Evolutionary conservation across 2,113 vertebrate genomes (phyloP), one percentile per base, ranked within the genome.

Genomic region (Macaca nemestrina): DNA sequence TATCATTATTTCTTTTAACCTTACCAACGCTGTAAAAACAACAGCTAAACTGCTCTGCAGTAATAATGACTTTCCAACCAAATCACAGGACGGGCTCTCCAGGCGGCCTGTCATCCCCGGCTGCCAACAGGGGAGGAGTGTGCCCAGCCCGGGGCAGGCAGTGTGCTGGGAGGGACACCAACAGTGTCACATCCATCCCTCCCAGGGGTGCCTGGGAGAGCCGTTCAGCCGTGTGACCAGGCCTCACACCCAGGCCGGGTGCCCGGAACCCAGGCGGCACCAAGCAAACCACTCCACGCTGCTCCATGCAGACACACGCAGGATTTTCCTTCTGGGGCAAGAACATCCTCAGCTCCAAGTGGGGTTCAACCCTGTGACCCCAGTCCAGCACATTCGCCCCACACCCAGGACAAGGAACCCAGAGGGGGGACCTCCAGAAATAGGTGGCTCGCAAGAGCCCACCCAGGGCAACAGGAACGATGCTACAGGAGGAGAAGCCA

Each of bases 1-100:
- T 98, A 98, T 98, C 98, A 97, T 98, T 98, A 98, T 98, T 99
- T 98, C 98, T 98, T 98, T 98, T 98, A 98, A 98, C 98, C 98
- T 98, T 79, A 93, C 96, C 97, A 94, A 52, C 35, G 55, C 98
- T 97, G 98, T 91, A 97, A 97, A 98, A 98, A 98, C 98, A 98
- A 95, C 98, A 95, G 98, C 98, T 97, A 97, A 98, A 98, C 97
- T 96, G 98, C 98, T 95, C 79, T 32, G 38, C 32, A 0, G 96
- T 97, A 98, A 98, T 98, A 97, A 98, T 97, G 98, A 98, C 98
- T 98, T 98, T 98, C 88, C 97, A 57, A 75, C 81, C 68, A 82
- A 96, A 97, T 91, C 95, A 27, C 90, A 96, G 97, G 90, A 76
- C 48, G 14, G 90, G 68, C 35, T 97, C 96, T 20, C 14, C 82